These are phyloP conservation scores for Typhlichthys eigenmanni DNA, from an alignment of 2,797 vertebrate genomes.

Conservation along the genomic window DNA sequence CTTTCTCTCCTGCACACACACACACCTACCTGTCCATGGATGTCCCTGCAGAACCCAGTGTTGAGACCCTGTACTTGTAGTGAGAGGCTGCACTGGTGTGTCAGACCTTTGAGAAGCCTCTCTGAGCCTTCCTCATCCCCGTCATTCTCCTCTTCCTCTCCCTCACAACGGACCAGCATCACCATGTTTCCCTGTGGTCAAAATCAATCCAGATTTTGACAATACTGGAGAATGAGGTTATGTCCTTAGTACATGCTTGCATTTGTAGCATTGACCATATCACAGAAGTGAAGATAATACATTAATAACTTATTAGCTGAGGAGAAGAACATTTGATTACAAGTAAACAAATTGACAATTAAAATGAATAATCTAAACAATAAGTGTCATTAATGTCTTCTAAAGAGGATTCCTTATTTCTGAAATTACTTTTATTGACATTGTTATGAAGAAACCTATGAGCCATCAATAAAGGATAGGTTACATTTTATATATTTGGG, in stretches of 20 bases:
- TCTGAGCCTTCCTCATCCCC: constrained; percentile 78
- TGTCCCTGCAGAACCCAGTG: constrained; percentile 92
- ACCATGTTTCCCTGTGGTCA: constrained; percentile 85
- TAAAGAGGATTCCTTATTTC: too few relatives aligned
- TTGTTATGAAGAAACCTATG: too few relatives aligned
- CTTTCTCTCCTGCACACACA: neutral
- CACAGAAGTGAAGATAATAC: neutral
- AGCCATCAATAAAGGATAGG: too few relatives aligned
- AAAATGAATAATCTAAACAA: too few relatives aligned
- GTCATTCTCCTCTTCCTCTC: constrained; percentile 74
- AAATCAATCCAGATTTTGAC: neutral
- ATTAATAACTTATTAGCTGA: too few relatives aligned
- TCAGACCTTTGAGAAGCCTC: constrained; percentile 78
- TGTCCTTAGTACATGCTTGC: neutral
- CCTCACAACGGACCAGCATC: constrained; percentile 79
- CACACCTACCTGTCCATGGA: constrained; percentile 87
- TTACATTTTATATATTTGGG: too few relatives aligned
- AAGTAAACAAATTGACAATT: too few relatives aligned
- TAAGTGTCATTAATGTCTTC: too few relatives aligned
- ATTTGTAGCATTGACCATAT: neutral
- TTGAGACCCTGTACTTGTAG: constrained; percentile 85
- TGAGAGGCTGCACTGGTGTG: constrained; percentile 85
- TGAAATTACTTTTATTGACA: too few relatives aligned
- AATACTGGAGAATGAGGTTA: neutral
- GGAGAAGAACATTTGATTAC: too few relatives aligned